Base-by-base conservation (phyloP, 2,888 invertebrate genomes). In the Tinea semifulvella region DNA sequence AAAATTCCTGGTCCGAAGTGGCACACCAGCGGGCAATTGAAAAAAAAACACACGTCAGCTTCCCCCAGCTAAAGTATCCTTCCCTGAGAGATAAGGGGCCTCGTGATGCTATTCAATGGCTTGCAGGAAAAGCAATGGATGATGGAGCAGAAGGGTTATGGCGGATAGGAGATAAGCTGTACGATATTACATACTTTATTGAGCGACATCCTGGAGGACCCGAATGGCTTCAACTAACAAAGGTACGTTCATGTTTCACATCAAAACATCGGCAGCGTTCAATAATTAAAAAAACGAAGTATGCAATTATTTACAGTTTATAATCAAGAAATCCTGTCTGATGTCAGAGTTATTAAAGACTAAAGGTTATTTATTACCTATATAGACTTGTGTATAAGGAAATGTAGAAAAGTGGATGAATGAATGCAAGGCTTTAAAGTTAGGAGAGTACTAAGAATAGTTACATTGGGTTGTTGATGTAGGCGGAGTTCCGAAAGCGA, bases 181-280 rank as follows among this genome's bases (percentile, higher is more conserved):
- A 97, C 65, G 94, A 98, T 69, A 83, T 98, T 17, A 87, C 87
- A 0, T 82, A 84, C 14, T 98, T 95, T 63, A 76, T 91, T 3
- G 67, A 86, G 2, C 82, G 75, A 38, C 98, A 98, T 81, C 98
- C 97, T 0, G 95, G 96, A 25, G 94, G 96, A 1, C 56, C 77
- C 0, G 88, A 89, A 59, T 94, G 92, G 92, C 58, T 93, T 43
- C 69, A 73, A 25, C 69, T 88, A 39, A 86, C 89, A 1, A 85
- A 88, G 80, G 92, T 86, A 70, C 52, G 39, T 44, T 5, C 25
- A n/a, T n/a, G n/a, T n/a, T n/a, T n/a, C n/a, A n/a, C n/a, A n/a
- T n/a, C n/a, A n/a, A n/a, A n/a, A n/a, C n/a, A n/a, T n/a, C n/a
- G n/a, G n/a, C n/a, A n/a, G n/a, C n/a, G n/a, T n/a, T n/a, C n/a